phyloP scores from a whole-genome alignment of 2,888 invertebrate species.

The Tetrapedia diversipes region DNA sequence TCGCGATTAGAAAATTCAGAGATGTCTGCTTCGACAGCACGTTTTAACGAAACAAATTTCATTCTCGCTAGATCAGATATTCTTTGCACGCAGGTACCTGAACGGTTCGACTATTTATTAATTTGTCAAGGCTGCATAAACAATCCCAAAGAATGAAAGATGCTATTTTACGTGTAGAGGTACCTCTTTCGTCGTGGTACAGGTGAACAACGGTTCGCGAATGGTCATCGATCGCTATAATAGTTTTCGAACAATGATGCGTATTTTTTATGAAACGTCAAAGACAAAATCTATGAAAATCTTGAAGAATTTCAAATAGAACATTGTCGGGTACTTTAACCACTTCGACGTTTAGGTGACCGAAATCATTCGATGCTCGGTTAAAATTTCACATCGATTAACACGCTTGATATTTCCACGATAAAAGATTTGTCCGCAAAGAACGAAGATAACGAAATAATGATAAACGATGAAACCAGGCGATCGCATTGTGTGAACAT shows the following conservation, averaged over 20 bases:
- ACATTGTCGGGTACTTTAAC: too few relatives aligned
- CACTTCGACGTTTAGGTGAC: too few relatives aligned
- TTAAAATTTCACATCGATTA: too few relatives aligned
- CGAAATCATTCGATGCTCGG: too few relatives aligned
- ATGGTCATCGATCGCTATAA: not conserved
- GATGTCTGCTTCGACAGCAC: constrained; percentile 13
- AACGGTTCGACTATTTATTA: constrained; percentile 65
- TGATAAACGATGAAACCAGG: not conserved
- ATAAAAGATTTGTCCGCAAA: too few relatives aligned
- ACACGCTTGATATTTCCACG: too few relatives aligned
- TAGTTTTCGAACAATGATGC: too few relatives aligned
- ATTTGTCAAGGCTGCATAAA: constrained; percentile 53
- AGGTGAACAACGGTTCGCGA: constrained; percentile 1
- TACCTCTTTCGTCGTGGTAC: constrained; percentile 22
- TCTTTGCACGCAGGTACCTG: constrained; percentile 60
- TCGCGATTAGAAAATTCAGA: constrained; percentile 19
- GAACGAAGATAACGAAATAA: too few relatives aligned
- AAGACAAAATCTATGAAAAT: too few relatives aligned
- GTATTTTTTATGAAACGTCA: too few relatives aligned
- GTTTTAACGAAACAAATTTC: constrained; percentile 32
- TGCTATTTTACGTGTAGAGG: constrained; percentile 51
- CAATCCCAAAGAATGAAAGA: constrained; percentile 64
- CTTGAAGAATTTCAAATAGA: not conserved
- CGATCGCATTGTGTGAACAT: constrained; percentile 23
- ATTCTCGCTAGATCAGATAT: constrained; percentile 54